A percentile compares a stretch with the other conserved stretches of the same genome.
Evolutionary conservation across 2,888 invertebrate genomes (phyloP).

Genomic region (Pseudanteris insignis): DNA sequence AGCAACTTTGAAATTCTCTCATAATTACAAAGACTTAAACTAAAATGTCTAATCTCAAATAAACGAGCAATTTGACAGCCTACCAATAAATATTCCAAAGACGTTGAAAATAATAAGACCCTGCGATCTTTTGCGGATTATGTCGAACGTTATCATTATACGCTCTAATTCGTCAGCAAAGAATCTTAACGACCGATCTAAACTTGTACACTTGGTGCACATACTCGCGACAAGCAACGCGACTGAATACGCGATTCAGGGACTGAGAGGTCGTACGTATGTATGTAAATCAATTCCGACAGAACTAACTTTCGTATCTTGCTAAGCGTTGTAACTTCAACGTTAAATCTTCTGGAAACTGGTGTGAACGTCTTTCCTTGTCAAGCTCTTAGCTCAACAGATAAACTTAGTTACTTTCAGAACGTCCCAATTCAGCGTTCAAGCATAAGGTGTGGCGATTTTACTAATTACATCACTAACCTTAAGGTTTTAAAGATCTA

Average conservation of each 20-base stretch:
- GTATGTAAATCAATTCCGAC: constrained; percentile 49
- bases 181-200: constrained; percentile 39
- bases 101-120: constrained; percentile 12
- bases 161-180: constrained; percentile 39
- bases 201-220: constrained; percentile 31
- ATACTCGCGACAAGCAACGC: constrained; percentile 20
- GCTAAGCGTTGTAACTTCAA: constrained; percentile 47
- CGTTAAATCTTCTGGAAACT: constrained; percentile 46
- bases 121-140: constrained; percentile 15
- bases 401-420: constrained; percentile 45
- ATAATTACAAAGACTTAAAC: too few relatives aligned
- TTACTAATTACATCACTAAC: constrained; percentile 21
- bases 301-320: constrained; percentile 45
- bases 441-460: constrained; percentile 45
- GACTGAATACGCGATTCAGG: constrained; percentile 18
- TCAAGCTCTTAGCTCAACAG: constrained; percentile 48
- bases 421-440: constrained; percentile 46
- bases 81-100: constrained; percentile 11
- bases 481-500: too few relatives aligned
- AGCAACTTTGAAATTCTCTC: too few relatives aligned
- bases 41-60: too few relatives aligned
- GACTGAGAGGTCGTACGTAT: constrained; percentile 1
- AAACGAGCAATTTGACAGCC: too few relatives aligned
- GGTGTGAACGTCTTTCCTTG: constrained; percentile 46
- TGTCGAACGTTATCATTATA: constrained; percentile 20